Conservation (phyloP, 35 echinoderm and acorn worm genomes). For the Ophioderma brevispina region DNA sequence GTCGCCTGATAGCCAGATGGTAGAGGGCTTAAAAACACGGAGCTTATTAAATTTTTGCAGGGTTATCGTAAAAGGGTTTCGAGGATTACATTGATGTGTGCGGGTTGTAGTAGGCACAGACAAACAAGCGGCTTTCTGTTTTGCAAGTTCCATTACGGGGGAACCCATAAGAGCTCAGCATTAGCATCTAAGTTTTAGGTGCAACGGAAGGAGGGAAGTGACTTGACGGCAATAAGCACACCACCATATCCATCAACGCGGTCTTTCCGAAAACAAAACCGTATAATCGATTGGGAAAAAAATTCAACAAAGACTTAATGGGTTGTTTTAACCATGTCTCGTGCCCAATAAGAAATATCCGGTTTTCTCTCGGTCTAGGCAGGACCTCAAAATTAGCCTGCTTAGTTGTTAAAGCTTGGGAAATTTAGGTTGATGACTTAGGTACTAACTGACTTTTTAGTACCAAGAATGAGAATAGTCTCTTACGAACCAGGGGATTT, state of each 20-base stretch:
- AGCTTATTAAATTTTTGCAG: background rate
- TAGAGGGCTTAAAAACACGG: background rate
- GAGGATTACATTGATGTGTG: background rate
- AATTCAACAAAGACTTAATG: background rate
- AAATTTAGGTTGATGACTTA: conserved; percentile 36
- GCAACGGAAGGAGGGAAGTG: background rate
- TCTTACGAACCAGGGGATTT: too few species aligned
- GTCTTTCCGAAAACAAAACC: conserved; percentile 25
- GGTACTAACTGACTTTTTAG: background rate
- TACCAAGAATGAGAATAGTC: too few species aligned
- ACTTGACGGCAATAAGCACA: conserved; percentile 1
- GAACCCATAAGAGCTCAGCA: background rate
- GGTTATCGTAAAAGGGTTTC: background rate
- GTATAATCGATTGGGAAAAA: background rate
- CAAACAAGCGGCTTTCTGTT: background rate
- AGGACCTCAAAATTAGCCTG: background rate
- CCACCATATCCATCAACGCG: conserved; percentile 24
- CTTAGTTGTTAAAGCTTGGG: conserved; percentile 27
- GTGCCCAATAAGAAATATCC: conserved; percentile 13
- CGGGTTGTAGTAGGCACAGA: background rate
- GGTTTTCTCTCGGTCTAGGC: conserved; percentile 2
- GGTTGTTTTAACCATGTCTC: conserved; percentile 21
- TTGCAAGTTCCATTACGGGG: background rate
- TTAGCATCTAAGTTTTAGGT: background rate
- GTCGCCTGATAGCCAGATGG: background rate